Base-by-base conservation (phyloP, 1,140 invertebrate genomes). In the Ditylenchus dipsaci region DNA sequence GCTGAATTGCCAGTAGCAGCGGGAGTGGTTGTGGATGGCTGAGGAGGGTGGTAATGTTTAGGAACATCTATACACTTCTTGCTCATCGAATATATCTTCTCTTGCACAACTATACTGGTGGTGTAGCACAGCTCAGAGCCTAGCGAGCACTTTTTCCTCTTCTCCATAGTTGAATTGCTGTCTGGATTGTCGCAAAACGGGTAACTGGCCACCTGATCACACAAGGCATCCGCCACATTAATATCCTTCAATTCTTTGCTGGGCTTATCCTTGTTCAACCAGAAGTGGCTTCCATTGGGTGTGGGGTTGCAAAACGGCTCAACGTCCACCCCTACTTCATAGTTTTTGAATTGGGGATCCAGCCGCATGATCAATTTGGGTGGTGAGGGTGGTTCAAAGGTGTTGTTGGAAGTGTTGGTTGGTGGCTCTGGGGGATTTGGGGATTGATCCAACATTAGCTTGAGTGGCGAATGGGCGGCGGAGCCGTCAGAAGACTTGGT, bases 61-160 rank as follows among this genome's bases (percentile, higher is more conserved):
- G 79, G 71, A 17, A 78, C 30, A 30, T 78, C 61, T 21, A 65
- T 58, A 47, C 76, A 77, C 29, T 66, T 33, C 30, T 67, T 56
- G 30, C 72, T 23, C 27, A 75, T 65, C 21, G 68, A 61, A 49
- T 77, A 80, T 29, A 76, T 53, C 30, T 72, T 77, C 8, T 68
- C 68, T 26, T 67, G 56, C 23, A 77, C 59, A 26, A 68, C 38
- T 17, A 77, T 56, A 49, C 33, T 78, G 21, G 65, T 29, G n/a
- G 70, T 73, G 58, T 79, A 77, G 47, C 76, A 77, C n/a, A 77
- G 57, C 23, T 78, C 78, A 29, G 62, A 15, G 27, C 38, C 38
- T 19, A 38, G 19, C 15, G 53, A 58, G 7, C 3, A 57, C n/a
- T 38, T 38, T 38, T 69, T 67, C 13, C 19, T 3, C 29, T n/a